phyloP scores from a whole-genome alignment of 2,797 vertebrate species.

The Sparus aurata region DNA sequence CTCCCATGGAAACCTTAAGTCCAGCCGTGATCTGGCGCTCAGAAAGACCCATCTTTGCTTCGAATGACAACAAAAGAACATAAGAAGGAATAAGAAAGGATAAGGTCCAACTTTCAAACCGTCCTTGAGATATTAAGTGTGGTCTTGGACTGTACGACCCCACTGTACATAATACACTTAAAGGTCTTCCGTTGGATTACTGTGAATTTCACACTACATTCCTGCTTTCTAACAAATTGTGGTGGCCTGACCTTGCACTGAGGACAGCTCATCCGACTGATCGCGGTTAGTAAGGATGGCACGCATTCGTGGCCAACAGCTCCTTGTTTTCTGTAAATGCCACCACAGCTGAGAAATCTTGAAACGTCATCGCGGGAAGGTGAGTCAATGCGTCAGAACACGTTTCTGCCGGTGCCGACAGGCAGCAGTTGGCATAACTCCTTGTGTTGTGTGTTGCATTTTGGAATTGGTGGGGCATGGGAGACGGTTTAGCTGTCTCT shows the following conservation, averaged over 20 bases:
- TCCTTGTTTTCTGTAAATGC: conserved; percentile 2
- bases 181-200: not conserved
- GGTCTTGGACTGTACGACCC: no score
- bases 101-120: no score
- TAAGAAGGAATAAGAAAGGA: no score
- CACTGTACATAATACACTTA: not conserved
- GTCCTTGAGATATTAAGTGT: no score
- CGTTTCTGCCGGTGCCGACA: not conserved
- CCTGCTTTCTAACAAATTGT: not conserved
- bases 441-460: not conserved
- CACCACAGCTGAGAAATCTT: not conserved
- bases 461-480: not conserved
- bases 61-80: no score
- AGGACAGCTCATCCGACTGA: not conserved
- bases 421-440: not conserved
- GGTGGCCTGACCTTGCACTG: not conserved
- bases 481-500: not conserved
- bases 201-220: not conserved
- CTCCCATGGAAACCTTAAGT: no score
- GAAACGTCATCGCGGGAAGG: not conserved
- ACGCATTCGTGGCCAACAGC: not conserved
- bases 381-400: not conserved
- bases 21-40: no score
- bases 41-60: no score
- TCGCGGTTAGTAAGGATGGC: not conserved